A percentile compares a stretch with the other conserved stretches of the same genome.
These are phyloP conservation scores for Hypomecis atomaria DNA, from an alignment of 2,888 invertebrate genomes.

Conservation along the genomic window DNA sequence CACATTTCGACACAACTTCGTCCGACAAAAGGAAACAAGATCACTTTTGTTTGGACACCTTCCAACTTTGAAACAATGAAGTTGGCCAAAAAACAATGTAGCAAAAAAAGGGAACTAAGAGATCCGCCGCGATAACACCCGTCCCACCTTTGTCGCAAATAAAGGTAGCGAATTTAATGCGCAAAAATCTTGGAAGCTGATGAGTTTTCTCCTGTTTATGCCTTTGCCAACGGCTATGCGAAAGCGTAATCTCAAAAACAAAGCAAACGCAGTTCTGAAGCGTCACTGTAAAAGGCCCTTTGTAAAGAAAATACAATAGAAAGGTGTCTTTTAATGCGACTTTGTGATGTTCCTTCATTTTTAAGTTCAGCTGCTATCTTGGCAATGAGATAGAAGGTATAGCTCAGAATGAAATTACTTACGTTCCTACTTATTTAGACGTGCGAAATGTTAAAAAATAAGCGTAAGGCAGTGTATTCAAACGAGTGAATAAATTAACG, in stretches of 20 bases:
- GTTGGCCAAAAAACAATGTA: conserved; percentile 27
- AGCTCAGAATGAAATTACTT: conserved; percentile 22
- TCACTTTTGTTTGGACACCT: conserved; percentile 34
- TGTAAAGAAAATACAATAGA: conserved; percentile 52
- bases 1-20: conserved; percentile 23
- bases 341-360: conserved; percentile 42
- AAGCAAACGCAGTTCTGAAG: conserved; percentile 49
- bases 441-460: neutral
- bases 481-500: too few relatives aligned
- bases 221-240: conserved; percentile 41
- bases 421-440: conserved; percentile 9
- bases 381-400: conserved; percentile 31
- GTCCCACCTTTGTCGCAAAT: conserved; percentile 51
- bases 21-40: conserved; percentile 24
- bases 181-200: conserved; percentile 56
- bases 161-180: conserved; percentile 59
- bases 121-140: conserved; percentile 58
- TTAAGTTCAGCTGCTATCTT: conserved; percentile 34
- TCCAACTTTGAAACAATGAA: conserved; percentile 36
- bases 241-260: conserved; percentile 65
- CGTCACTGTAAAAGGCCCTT: conserved; percentile 49
- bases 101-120: conserved; percentile 33
- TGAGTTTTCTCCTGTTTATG: conserved; percentile 56
- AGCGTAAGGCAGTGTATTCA: neutral
- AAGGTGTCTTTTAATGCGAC: conserved; percentile 49